Evolutionary conservation across 1,140 invertebrate genomes (phyloP).

Genomic region (Euura saliciscinereae): DNA sequence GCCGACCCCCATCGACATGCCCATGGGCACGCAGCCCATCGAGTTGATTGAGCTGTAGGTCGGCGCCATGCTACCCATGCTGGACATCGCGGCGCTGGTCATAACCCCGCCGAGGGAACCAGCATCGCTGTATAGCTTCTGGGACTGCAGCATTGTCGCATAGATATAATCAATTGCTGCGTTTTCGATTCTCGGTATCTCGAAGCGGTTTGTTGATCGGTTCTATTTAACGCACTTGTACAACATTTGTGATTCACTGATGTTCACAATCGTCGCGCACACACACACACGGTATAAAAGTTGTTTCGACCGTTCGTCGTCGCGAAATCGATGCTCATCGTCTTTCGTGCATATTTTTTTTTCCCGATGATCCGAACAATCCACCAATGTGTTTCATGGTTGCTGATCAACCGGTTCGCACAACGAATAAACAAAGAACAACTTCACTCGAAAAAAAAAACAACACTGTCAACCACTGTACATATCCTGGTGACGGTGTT

Average conservation of each 20-base stretch:
- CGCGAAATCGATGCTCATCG: too few relatives aligned
- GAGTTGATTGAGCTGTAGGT: slow-evolving; percentile 78
- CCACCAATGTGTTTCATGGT: too few relatives aligned
- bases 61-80: slow-evolving; percentile 71
- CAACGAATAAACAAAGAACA: too few relatives aligned
- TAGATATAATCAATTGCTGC: slow-evolving; percentile 30
- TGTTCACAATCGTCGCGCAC: neutral
- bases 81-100: slow-evolving; percentile 57
- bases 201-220: too few relatives aligned
- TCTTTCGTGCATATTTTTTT: too few relatives aligned
- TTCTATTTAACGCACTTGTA: too few relatives aligned
- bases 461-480: neutral
- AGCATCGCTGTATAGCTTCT: slow-evolving; percentile 63
- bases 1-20: slow-evolving; percentile 66
- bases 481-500: too few relatives aligned
- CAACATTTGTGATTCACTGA: too few relatives aligned
- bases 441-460: too few relatives aligned
- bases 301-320: neutral
- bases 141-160: slow-evolving; percentile 61
- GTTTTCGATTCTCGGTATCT: too few relatives aligned
- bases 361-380: neutral
- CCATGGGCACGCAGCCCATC: slow-evolving; percentile 75
- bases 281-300: neutral
- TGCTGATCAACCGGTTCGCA: too few relatives aligned
- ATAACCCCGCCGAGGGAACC: slow-evolving; percentile 54